Evolutionary conservation across 2,797 vertebrate genomes (phyloP).

Genomic region (Micropoecilia bifurca): DNA sequence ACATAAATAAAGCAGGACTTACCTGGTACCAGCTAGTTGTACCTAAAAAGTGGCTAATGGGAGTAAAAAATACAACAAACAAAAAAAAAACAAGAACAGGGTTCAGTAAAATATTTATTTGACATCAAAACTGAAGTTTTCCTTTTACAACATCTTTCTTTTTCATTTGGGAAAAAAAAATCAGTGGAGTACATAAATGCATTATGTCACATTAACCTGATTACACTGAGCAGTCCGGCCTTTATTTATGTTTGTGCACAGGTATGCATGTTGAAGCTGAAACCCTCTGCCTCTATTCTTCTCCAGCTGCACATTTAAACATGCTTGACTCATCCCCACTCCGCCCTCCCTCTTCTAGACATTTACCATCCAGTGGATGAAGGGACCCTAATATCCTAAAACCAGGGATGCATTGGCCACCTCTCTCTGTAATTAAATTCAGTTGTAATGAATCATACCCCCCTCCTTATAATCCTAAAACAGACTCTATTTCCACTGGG

Average conservation of each 20-base stretch:
- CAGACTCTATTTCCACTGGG: constrained; percentile 73
- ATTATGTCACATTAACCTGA: constrained; percentile 60
- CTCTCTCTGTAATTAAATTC: constrained; percentile 77
- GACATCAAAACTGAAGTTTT: background rate
- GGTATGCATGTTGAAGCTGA: constrained; percentile 34
- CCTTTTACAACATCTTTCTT: background rate
- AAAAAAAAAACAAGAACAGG: background rate
- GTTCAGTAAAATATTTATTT: background rate
- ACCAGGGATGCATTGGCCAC: constrained; percentile 64
- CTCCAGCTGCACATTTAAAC: background rate
- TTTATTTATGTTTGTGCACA: constrained; percentile 14
- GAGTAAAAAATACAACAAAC: background rate
- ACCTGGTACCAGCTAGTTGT: background rate
- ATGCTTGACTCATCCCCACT: constrained; percentile 10
- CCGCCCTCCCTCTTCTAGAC: constrained; percentile 39
- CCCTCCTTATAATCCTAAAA: constrained; percentile 68
- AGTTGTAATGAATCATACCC: constrained; percentile 76
- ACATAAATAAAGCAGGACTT: background rate
- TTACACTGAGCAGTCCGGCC: constrained; percentile 51
- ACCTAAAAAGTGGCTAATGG: background rate
- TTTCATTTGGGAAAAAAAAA: constrained; percentile 9
- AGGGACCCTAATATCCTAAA: constrained; percentile 70
- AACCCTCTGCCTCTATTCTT: constrained; percentile 13
- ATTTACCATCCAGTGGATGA: constrained; percentile 58
- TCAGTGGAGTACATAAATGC: constrained; percentile 36